Percentiles rank a stretch among this genome's conserved stretches.
Evolutionary conservation across 2,888 invertebrate genomes (phyloP).

Genomic region (Osedax fenrisi): DNA sequence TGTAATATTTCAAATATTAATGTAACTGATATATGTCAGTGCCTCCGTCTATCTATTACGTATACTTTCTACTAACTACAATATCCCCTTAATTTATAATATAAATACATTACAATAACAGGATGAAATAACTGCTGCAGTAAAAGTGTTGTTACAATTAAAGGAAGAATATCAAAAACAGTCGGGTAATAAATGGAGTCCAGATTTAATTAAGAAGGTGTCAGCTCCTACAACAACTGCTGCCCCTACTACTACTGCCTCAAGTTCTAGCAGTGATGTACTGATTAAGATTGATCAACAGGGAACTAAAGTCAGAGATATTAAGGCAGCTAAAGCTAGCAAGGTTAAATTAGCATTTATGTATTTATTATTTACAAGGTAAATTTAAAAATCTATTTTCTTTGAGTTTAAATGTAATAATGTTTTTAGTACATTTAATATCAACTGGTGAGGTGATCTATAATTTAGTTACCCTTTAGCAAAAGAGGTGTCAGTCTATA

Average conservation of each 20-base stretch:
- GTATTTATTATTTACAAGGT: no score
- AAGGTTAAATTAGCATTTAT: not conserved
- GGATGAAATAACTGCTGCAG: conserved; percentile 35
- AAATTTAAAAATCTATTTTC: conserved; percentile 5
- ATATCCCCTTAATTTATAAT: no score
- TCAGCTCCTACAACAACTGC: not conserved
- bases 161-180: conserved; percentile 36
- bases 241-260: not conserved
- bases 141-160: conserved; percentile 38
- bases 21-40: no score
- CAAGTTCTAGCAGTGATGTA: not conserved
- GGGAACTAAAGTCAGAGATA: conserved; percentile 32
- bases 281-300: conserved; percentile 31
- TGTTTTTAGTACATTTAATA: no score
- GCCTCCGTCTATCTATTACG: no score
- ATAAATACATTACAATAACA: no score
- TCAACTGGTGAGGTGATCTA: no score
- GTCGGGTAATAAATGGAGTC: conserved; percentile 38
- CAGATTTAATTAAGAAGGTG: not conserved
- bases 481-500: no score
- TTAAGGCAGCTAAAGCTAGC: not conserved
- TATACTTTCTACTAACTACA: no score
- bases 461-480: no score
- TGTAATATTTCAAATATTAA: no score
- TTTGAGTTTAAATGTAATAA: no score